Percentiles rank a stretch among this genome's conserved stretches.
Conservation (phyloP, 30 jellyfish, hydroid and myxozoan species). For the Sanderia malayensis region DNA sequence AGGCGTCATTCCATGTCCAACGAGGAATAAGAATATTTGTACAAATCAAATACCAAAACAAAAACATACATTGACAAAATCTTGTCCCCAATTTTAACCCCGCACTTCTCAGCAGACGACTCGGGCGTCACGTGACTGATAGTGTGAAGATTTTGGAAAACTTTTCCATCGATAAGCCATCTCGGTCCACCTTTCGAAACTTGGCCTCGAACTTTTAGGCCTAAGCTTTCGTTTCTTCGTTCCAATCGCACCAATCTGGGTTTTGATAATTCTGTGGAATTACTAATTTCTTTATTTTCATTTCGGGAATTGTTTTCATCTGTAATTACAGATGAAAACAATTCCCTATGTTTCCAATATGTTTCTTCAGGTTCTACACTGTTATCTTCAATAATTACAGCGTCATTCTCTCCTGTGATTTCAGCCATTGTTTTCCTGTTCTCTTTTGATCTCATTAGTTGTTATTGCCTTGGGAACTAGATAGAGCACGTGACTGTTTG, state of each 20-base stretch:
- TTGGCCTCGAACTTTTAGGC: conserved; percentile 57
- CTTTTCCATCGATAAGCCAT: conserved; percentile 49
- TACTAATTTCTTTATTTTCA: conserved; percentile 7
- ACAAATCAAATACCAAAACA: neutral
- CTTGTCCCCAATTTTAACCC: conserved; percentile 39
- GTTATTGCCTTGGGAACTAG: no score
- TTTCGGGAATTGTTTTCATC: conserved; percentile 7
- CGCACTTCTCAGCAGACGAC: conserved; percentile 46
- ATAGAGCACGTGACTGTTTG: no score
- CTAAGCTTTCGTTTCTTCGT: conserved; percentile 45
- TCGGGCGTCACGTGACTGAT: conserved; percentile 39
- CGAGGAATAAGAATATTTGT: no score
- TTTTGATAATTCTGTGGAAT: neutral
- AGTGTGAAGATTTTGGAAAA: conserved; percentile 34
- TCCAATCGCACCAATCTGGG: conserved; percentile 34
- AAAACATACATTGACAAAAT: conserved; percentile 41
- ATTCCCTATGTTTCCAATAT: no score
- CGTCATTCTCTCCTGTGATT: neutral
- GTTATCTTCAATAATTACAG: neutral
- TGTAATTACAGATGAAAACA: neutral
- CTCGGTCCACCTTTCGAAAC: conserved; percentile 49
- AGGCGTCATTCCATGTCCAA: no score
- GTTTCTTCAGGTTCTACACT: no score
- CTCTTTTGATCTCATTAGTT: no score
- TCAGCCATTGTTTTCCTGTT: neutral